Evolutionary conservation across 1,140 invertebrate species (phyloP), one percentile per base, ranked within the genome.

Genomic region (Zaprionus capensis): DNA sequence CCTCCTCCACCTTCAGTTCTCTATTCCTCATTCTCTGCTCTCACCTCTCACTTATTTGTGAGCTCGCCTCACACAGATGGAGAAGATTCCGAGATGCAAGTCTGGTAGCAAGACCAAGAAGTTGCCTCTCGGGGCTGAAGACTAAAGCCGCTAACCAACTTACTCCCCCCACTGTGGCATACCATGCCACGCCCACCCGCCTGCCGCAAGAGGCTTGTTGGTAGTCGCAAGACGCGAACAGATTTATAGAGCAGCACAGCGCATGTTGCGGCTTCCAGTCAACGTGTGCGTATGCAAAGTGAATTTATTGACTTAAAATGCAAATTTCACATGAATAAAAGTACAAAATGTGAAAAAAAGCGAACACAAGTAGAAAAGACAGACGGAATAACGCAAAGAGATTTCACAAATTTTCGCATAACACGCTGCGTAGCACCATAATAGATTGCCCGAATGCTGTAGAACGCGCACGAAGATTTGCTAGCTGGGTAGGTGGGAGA

Each of bases 301-400:
- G 86, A 91, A 91, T 91, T 91, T 91, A 91, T 91, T 91, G 86
- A 91, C 80, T 91, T 91, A 83, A 91, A 91, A 91, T 91, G 86
- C 86, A 91, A 91, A 91, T 91, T 91, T 87, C 64, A 63, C 75
- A 73, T 73, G 66, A 72, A 51, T 51, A 51, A 51, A 24, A 22
- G 68, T 76, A 76, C 68, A 76, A 66, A 46, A 56, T 46, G 41
- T 17, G 41, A 46, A 56, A 56, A 31, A 46, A 68, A 20, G 28
- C 1, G 36, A 20, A 69, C 34, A 66, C 65, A 58, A 65, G 51
- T 17, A 78, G 15, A 31, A 17, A 20, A 12, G 57, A 17, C 58
- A 28, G 63, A 68, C 49, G 59, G 61, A 80, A 83, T 67, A 83
- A 57, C 56, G 69, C 67, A 88, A 36, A 66, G 62, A 76, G 66